A percentile compares a stretch with the other conserved stretches of the same genome.
Conservation (phyloP, 2,113 vertebrate genomes). For the Albula goreensis region DNA sequence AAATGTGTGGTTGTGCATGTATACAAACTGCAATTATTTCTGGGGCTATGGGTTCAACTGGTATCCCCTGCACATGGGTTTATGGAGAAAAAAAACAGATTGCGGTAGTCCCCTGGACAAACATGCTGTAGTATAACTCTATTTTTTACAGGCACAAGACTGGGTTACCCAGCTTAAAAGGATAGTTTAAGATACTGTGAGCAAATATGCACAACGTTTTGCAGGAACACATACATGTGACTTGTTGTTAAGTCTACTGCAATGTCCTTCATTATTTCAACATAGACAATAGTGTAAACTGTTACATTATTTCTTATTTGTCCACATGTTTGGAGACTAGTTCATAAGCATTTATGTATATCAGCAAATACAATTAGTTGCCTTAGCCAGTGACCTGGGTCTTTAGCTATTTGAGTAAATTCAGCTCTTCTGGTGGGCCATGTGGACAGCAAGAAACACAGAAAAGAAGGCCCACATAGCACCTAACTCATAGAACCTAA, state of each 20-base stretch:
- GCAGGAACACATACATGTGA: constrained; percentile 1
- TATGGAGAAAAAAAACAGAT: constrained; percentile 19
- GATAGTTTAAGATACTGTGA: constrained; percentile 18
- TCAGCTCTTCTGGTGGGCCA: neutral
- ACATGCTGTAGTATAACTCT: constrained; percentile 1
- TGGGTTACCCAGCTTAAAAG: neutral
- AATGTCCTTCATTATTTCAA: neutral
- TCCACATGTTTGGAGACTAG: neutral
- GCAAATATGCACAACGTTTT: constrained; percentile 21
- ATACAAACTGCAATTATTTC: constrained; percentile 28
- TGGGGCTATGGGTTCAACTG: constrained; percentile 7
- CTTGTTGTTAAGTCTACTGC: constrained; percentile 1
- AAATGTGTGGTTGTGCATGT: constrained; percentile 22
- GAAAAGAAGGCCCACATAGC: neutral
- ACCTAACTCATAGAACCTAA: neutral
- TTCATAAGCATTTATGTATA: neutral
- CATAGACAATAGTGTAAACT: neutral
- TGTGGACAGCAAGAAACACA: no score
- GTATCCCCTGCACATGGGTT: neutral
- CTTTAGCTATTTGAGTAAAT: neutral
- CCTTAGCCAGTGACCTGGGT: neutral
- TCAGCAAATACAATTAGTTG: neutral
- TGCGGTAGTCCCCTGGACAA: constrained; percentile 6
- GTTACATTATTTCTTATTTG: neutral
- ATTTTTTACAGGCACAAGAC: constrained; percentile 5